These are phyloP conservation scores for Halictus quadricinctus DNA, from an alignment of 2,888 invertebrate species.

Conservation along the genomic window DNA sequence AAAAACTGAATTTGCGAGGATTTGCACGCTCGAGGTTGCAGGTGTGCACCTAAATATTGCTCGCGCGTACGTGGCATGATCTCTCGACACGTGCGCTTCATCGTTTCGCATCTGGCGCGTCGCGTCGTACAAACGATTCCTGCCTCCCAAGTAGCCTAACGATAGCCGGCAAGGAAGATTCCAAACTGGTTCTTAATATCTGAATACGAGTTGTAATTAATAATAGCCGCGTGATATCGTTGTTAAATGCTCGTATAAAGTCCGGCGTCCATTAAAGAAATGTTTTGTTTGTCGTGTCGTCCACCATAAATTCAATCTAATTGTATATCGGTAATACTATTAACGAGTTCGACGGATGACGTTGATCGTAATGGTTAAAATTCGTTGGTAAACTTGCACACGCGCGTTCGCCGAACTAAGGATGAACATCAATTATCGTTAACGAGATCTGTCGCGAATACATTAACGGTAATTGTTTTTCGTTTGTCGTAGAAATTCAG, in stretches of 20 bases:
- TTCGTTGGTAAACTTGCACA: background rate
- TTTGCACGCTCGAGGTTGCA: slow-evolving; percentile 36
- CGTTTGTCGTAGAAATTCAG: background rate
- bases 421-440: background rate
- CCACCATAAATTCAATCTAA: background rate
- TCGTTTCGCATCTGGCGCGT: background rate
- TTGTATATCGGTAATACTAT: background rate
- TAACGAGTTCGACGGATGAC: background rate
- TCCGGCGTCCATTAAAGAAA: background rate
- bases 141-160: background rate
- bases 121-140: background rate
- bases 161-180: background rate
- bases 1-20: background rate
- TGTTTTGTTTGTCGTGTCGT: background rate
- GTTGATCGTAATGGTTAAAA: background rate
- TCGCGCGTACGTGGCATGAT: slow-evolving; percentile 15
- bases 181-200: background rate
- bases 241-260: background rate
- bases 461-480: slow-evolving; percentile 3
- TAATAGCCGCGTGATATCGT: background rate
- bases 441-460: slow-evolving; percentile 7
- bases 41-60: slow-evolving; percentile 61
- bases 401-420: background rate
- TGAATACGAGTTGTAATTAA: background rate
- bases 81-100: slow-evolving; percentile 25